A percentile compares a stretch with the other conserved stretches of the same genome.
Evolutionary conservation across 1,140 invertebrate species (phyloP).

Genomic region (Hestina assimilis): DNA sequence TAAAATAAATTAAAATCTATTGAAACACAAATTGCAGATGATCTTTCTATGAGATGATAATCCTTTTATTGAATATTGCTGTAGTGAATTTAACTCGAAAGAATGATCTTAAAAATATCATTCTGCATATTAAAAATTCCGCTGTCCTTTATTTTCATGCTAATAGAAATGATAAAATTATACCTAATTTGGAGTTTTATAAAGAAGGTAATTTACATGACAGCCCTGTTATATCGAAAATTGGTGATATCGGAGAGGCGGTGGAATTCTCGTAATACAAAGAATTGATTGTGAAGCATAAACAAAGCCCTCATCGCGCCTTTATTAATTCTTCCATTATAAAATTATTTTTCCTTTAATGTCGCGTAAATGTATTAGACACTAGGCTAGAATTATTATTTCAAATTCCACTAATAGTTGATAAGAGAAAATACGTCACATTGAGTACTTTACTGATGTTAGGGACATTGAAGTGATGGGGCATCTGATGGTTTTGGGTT

Average conservation of each 20-base stretch:
- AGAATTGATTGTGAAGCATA: slow-evolving; percentile 57
- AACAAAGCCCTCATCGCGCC: slow-evolving; percentile 47
- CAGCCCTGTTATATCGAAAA: slow-evolving; percentile 40
- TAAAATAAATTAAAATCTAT: slow-evolving; percentile 2
- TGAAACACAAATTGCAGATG: slow-evolving; percentile 12
- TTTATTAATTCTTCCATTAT: slow-evolving; percentile 53
- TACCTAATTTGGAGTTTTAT: background rate
- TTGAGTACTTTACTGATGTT: too few relatives aligned
- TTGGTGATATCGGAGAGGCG: slow-evolving; percentile 51
- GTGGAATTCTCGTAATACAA: slow-evolving; percentile 53
- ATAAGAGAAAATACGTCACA: too few relatives aligned
- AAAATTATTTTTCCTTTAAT: slow-evolving; percentile 4
- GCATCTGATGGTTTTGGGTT: too few relatives aligned
- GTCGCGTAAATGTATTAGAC: too few relatives aligned
- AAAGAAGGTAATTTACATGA: background rate
- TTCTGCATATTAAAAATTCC: slow-evolving; percentile 2
- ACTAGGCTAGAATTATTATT: too few relatives aligned
- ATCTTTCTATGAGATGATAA: background rate
- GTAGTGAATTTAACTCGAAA: too few relatives aligned
- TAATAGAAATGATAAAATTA: background rate
- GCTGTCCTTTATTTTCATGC: too few relatives aligned
- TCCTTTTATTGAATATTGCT: background rate
- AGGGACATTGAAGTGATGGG: too few relatives aligned
- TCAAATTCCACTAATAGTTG: too few relatives aligned
- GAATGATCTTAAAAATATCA: background rate